phyloP scores from a whole-genome alignment of 2,797 vertebrate species.

The Cichlasoma orientale region DNA sequence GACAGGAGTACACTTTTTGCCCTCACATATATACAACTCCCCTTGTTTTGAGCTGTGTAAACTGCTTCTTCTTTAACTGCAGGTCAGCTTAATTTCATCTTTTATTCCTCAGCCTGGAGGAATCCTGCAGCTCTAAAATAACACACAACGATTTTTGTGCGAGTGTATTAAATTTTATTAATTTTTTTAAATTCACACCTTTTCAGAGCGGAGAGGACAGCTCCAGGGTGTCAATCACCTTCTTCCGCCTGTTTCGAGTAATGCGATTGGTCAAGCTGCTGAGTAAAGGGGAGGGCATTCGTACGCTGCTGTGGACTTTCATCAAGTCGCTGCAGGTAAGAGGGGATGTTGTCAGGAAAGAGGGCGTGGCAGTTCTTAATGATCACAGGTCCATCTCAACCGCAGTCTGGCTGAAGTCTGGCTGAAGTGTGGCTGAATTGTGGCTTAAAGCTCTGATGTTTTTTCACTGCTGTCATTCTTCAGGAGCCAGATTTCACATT shows the following conservation, averaged over 20 bases:
- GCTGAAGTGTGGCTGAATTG: background rate
- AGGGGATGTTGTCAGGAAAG: background rate
- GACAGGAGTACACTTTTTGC: accelerated
- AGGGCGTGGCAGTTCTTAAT: background rate
- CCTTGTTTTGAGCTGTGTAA: background rate
- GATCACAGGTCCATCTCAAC: background rate
- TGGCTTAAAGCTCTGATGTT: background rate
- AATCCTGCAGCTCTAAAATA: background rate
- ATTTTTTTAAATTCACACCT: accelerated
- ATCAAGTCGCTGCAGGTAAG: constrained; percentile 97
- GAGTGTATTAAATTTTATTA: background rate
- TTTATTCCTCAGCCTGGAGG: background rate
- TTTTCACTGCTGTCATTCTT: background rate
- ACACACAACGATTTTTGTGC: background rate
- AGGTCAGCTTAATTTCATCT: background rate
- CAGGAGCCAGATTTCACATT: background rate
- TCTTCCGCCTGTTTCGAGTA: constrained; percentile 97
- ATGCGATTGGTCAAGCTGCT: constrained; percentile 98
- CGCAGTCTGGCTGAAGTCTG: accelerated
- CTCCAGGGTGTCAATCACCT: constrained; percentile 97
- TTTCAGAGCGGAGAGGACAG: constrained; percentile 87
- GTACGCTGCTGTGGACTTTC: constrained; percentile 96
- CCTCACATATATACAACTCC: background rate
- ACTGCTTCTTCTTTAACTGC: background rate
- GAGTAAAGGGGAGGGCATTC: constrained; percentile 96